A percentile compares a stretch with the other conserved stretches of the same genome.
Conservation (phyloP, 2,113 vertebrate genomes). For the zebrafish (Danio rerio) region DNA sequence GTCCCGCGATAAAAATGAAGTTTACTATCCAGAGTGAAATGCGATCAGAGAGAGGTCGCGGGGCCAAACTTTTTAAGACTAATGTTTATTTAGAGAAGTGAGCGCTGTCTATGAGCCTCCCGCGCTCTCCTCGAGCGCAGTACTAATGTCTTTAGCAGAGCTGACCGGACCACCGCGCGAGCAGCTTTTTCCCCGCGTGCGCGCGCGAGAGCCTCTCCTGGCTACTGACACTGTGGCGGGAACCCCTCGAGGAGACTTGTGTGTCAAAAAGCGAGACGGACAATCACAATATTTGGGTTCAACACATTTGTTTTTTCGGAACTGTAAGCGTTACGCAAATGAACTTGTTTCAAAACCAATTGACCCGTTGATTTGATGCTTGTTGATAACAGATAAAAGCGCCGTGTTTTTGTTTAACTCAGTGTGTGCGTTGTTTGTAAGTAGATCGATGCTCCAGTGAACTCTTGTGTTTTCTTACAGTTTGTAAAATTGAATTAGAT, state of each 20-base stretch:
- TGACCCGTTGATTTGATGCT: slow-evolving; percentile 18
- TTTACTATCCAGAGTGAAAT: slow-evolving; percentile 84
- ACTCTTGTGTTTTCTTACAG: slow-evolving; percentile 76
- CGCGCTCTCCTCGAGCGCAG: slow-evolving; percentile 81
- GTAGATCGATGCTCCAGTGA: slow-evolving; percentile 29
- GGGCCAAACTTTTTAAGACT: slow-evolving; percentile 98
- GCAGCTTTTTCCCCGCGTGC: slow-evolving; percentile 68
- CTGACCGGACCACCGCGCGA: slow-evolving; percentile 62
- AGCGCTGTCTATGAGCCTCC: slow-evolving; percentile 91
- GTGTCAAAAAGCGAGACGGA: slow-evolving; percentile 37
- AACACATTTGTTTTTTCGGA: slow-evolving; percentile 35
- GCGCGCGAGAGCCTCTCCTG: neutral
- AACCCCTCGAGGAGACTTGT: slow-evolving; percentile 26
- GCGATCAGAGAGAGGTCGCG: slow-evolving; percentile 87
- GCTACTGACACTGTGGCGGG: slow-evolving; percentile 37
- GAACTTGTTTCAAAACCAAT: slow-evolving; percentile 2
- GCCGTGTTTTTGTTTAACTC: slow-evolving; percentile 15
- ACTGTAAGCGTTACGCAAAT: slow-evolving; percentile 5
- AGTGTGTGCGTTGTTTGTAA: slow-evolving; percentile 39
- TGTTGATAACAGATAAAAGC: neutral
- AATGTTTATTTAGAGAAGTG: slow-evolving; percentile 99
- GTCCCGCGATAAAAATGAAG: slow-evolving; percentile 75
- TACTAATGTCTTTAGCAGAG: slow-evolving; percentile 92
- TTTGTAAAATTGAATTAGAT: slow-evolving; percentile 85
- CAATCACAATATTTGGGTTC: slow-evolving; percentile 41